Base-by-base conservation (phyloP, 2,888 invertebrate species). In the Cordylochernes scorpioides region DNA sequence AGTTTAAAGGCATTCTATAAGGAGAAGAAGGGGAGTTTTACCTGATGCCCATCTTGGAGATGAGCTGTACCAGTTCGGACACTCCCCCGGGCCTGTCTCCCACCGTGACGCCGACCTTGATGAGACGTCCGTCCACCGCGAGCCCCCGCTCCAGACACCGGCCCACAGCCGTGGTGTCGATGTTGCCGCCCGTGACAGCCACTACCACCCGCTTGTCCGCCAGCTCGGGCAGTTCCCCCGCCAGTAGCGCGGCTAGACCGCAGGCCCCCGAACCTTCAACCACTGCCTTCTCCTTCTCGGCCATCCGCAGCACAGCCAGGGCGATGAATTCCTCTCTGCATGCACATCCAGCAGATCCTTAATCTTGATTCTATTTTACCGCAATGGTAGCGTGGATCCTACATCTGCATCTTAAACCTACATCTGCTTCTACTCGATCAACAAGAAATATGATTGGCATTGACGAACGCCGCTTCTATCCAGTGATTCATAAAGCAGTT, bases 201-300 rank as follows among this genome's bases (percentile, higher is more conserved):
- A 78, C 60, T 1, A 78, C 80, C 17, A 82, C 73, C 45, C 80
- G 72, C 56, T 78, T 78, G 18, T 71, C 72, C 42, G 62, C 61
- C 8, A 80, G 61, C 43, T 82, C 77, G 5, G 75, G 69, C 24
- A 80, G 55, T 29, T 69, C 63, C 1, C 74, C 75, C 1, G 72
- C 67, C 44, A 84, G 58, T 44, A 82, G 67, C 15, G 80, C 82
- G 0, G 80, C 82, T 8, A 86, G 56, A 1, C 73, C 73, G 2
- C 69, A 64, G 0, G 80, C 82, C 0, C 82, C 84, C 1, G 78
- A 82, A 1, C 84, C 84, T 50, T 84, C 84, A 13, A 82, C 77
- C 9, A 84, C 77, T 42, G 72, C 73, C 50, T 82, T 80, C 52
- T 80, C 78, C 39, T 67, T 61, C 49, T 80, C 78, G 5, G 74